Evolutionary conservation across 2,113 vertebrate species (phyloP).

Genomic region (Rana temporaria): DNA sequence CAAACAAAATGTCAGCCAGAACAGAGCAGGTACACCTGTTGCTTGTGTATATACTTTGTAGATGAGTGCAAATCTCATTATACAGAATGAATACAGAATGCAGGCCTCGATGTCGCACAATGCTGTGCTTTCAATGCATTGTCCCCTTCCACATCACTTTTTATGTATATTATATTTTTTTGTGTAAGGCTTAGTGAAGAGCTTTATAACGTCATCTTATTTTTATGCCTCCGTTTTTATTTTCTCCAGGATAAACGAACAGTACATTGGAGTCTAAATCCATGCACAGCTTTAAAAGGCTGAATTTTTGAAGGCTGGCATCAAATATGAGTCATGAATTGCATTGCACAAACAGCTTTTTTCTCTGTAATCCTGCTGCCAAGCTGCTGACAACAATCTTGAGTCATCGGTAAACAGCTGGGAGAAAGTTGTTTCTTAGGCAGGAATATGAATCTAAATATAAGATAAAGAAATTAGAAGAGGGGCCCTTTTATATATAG

Average conservation of each 20-base stretch:
- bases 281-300: not conserved
- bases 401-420: conserved; percentile 72
- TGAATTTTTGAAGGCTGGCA: conserved; percentile 57
- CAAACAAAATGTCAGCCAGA: too few species aligned
- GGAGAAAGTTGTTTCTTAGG: conserved; percentile 68
- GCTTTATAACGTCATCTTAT: not conserved
- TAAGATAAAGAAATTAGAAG: conserved; percentile 36
- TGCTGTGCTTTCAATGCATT: too few species aligned
- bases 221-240: conserved; percentile 2
- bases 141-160: not conserved
- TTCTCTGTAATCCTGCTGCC: conserved; percentile 72
- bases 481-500: not conserved
- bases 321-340: conserved; percentile 70
- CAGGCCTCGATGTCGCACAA: too few species aligned
- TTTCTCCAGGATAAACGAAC: not conserved
- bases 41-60: too few species aligned
- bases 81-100: too few species aligned
- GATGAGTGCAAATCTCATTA: too few species aligned
- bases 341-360: conserved; percentile 70
- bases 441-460: conserved; percentile 62
- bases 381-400: conserved; percentile 72
- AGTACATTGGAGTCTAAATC: not conserved
- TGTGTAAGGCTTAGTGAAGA: not conserved
- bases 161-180: not conserved
- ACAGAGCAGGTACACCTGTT: too few species aligned